These are phyloP conservation scores for Xanthorhoe spadicearia DNA, from an alignment of 2,888 invertebrate species.

Conservation along the genomic window DNA sequence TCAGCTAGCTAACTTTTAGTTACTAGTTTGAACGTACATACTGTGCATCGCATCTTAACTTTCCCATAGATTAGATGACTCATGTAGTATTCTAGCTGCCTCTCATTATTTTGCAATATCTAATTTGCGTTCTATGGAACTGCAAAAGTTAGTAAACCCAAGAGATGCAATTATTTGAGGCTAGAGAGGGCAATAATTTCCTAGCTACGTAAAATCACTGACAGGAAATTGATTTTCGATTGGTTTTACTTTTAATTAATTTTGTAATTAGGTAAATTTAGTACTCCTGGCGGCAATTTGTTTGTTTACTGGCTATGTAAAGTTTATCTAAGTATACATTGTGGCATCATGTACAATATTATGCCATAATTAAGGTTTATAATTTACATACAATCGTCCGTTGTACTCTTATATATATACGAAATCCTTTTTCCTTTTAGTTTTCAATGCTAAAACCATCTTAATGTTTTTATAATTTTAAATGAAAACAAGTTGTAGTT, in stretches of 20 bases:
- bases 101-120: conserved; percentile 21
- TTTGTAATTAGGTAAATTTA: not conserved
- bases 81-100: conserved; percentile 28
- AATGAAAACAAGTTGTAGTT: no score
- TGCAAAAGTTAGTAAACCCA: not conserved
- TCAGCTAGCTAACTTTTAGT: no score
- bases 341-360: no score
- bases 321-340: not conserved
- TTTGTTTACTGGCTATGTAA: not conserved
- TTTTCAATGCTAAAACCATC: no score
- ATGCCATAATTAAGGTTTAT: no score
- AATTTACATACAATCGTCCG: no score
- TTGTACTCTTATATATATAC: no score
- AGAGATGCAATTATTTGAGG: not conserved
- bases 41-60: conserved; percentile 31
- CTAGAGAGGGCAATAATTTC: not conserved
- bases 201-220: not conserved
- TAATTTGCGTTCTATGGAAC: not conserved
- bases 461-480: no score
- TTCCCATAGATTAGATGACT: conserved; percentile 20
- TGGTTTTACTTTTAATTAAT: not conserved
- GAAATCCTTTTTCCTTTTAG: no score
- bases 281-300: not conserved
- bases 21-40: no score
- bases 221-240: not conserved